phyloP scores from a whole-genome alignment of 2,888 invertebrate genomes.

The Tinea semifulvella region DNA sequence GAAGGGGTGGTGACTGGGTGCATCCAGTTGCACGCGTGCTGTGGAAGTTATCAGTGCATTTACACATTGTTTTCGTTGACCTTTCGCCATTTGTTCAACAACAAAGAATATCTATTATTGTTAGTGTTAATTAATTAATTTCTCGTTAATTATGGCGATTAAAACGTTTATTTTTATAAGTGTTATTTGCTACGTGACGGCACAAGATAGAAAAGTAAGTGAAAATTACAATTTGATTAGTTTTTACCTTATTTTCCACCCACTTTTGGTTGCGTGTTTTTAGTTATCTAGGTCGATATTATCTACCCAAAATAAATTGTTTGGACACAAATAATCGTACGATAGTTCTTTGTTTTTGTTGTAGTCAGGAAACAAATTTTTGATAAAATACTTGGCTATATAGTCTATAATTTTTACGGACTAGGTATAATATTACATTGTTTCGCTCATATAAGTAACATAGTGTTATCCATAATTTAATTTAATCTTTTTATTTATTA shows the following conservation, averaged over 20 bases:
- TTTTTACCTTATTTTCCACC: background rate
- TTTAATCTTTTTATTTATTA: too few relatives aligned
- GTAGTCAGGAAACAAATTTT: too few relatives aligned
- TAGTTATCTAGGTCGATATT: background rate
- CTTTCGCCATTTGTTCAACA: constrained; percentile 3
- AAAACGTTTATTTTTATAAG: constrained; percentile 10
- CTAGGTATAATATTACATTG: too few relatives aligned
- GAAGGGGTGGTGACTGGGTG: background rate
- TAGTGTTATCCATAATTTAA: too few relatives aligned
- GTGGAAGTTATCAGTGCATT: background rate
- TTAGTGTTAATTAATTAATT: background rate
- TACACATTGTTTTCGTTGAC: constrained; percentile 8
- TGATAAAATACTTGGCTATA: too few relatives aligned
- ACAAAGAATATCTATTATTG: constrained; percentile 2
- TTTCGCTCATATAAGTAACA: too few relatives aligned
- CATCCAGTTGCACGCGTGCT: background rate
- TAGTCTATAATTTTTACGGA: too few relatives aligned
- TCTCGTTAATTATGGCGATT: constrained; percentile 4
- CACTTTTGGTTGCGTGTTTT: background rate
- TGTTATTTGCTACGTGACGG: constrained; percentile 23
- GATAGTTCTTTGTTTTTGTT: too few relatives aligned
- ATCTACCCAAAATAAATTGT: background rate
- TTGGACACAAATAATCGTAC: too few relatives aligned
- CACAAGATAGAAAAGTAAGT: constrained; percentile 48
- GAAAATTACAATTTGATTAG: background rate